Conservation (phyloP, 2,113 vertebrate genomes). For the Catagonus wagneri region DNA sequence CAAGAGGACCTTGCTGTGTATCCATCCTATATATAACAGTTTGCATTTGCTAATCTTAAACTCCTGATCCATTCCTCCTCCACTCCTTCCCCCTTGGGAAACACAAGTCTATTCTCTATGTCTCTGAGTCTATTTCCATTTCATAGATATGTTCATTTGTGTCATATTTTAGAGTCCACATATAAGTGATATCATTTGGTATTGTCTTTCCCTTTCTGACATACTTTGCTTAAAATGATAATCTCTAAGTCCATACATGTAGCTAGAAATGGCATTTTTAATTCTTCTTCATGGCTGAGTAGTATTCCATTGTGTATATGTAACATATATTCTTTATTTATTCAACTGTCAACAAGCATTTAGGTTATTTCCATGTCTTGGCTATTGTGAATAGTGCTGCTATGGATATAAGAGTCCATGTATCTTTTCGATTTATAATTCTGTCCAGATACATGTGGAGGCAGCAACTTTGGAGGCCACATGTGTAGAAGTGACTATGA, state of each 20-base stretch:
- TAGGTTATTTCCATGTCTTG: not conserved
- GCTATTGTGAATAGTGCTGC: not conserved
- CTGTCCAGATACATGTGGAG: not conserved
- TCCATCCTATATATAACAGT: not conserved
- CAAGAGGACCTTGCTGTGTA: not conserved
- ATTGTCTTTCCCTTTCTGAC: not conserved
- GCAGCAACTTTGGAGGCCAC: not conserved
- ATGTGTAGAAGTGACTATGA: not conserved
- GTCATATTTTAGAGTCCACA: not conserved
- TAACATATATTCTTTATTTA: not conserved
- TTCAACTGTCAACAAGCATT: not conserved
- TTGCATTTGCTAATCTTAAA: not conserved
- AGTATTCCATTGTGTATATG: not conserved
- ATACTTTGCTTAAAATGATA: not conserved
- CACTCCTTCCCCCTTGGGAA: fast-evolving
- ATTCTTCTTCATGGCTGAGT: not conserved
- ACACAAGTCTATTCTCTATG: not conserved
- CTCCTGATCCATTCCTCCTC: not conserved
- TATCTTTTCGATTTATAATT: not conserved
- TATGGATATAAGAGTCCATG: not conserved
- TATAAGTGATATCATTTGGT: not conserved
- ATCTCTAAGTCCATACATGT: not conserved
- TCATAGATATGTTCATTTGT: not conserved
- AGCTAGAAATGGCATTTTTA: not conserved
- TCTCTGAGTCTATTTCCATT: not conserved